Conservation (phyloP, 2,888 invertebrate species). For the Drosophila testacea region DNA sequence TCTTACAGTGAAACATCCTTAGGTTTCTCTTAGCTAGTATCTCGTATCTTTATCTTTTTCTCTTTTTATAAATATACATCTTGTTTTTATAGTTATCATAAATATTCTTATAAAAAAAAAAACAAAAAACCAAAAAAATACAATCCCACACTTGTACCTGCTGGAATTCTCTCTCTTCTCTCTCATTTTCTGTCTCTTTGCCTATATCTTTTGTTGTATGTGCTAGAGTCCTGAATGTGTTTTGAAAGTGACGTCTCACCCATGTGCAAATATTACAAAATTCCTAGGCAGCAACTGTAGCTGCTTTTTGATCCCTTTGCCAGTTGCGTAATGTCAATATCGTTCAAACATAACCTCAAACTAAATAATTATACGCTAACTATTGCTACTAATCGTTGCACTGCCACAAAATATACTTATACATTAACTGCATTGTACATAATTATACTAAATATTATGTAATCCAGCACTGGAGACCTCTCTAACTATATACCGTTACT, state of each 20-base stretch:
- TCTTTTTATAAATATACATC: conserved; percentile 9
- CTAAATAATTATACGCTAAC: conserved; percentile 19
- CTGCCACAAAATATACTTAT: conserved; percentile 20
- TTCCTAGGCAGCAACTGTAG: conserved; percentile 18
- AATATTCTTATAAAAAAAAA: conserved; percentile 11
- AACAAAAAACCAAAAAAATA: neutral
- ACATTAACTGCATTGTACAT: conserved; percentile 37
- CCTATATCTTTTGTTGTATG: conserved; percentile 30
- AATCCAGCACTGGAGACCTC: conserved; percentile 20
- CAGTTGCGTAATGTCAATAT: conserved; percentile 6
- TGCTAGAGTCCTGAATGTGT: conserved; percentile 24
- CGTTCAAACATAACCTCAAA: conserved; percentile 7
- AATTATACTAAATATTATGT: conserved; percentile 25
- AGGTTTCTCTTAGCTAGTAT: conserved; percentile 15
- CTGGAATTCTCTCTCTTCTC: conserved; percentile 35
- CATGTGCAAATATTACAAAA: conserved; percentile 6
- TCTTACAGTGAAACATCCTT: conserved; percentile 42
- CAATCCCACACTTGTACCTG: conserved; percentile 37
- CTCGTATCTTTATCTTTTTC: conserved; percentile 6
- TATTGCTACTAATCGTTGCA: conserved; percentile 46
- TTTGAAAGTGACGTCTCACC: conserved; percentile 21
- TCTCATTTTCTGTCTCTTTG: conserved; percentile 18
- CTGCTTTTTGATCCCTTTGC: conserved; percentile 16
- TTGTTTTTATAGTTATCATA: conserved; percentile 27
- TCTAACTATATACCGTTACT: neutral